Evolutionary conservation across 2,888 invertebrate species (phyloP), one percentile per base, ranked within the genome.

Genomic region (Eudemis profundana): DNA sequence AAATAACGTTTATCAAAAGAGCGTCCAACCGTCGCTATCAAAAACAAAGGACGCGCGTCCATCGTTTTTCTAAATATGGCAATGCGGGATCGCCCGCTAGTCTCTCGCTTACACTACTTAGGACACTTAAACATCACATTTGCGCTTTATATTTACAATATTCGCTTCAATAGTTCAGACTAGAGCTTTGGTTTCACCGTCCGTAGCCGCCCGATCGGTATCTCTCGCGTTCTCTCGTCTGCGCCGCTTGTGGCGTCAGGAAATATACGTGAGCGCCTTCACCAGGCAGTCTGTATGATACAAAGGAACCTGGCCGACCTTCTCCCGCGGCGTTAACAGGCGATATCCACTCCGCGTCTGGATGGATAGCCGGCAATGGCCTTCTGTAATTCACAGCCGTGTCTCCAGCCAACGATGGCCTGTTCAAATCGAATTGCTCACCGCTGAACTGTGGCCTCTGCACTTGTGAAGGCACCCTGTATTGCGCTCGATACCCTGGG

Each of bases 241-340:
- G 76, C 61, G 89, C 92, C 19, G 94, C 93, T 75, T 95, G 95
- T 2, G 96, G 96, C 63, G 96, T 96, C 66, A 96, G 86, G 89
- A 96, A 96, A 81, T 96, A 96, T 76, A 96, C 95, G 84, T 96
- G 96, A 0, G 96, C 96, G 8, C 95, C 95, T 73, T 95, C 95
- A 0, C 96, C 96, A 0, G 96, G 96, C 66, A 96, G 86, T 74
- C 94, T 89, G 83, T 96, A 96, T 8, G 96, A 95, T 70, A 96
- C 95, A 75, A 94, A 94, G 17, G 95, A 94, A n/a, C 93, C 94
- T n/a, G 89, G 87, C 68, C 88, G 82, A 42, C 90, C 90, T 67
- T 89, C 88, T 67, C 92, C 87, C 70, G 89, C 81, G 61, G 80
- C 70, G 68, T 93, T 93, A 66, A 93, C 86, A 0, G 93, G 88